These are phyloP conservation scores for Maniola hyperantus DNA, from an alignment of 2,888 invertebrate genomes.

Conservation along the genomic window DNA sequence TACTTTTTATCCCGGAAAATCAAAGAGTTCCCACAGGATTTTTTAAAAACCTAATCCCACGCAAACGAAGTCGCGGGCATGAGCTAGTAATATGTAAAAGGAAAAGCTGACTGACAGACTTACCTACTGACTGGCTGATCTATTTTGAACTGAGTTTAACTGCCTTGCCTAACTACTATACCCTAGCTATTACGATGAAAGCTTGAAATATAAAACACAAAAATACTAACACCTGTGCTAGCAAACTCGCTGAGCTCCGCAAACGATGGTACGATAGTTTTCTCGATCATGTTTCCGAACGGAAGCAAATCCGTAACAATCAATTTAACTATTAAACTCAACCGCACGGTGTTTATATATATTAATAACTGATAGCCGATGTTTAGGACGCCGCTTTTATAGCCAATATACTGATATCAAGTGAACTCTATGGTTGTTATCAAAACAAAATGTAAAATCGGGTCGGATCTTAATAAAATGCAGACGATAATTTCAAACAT, in stretches of 20 bases:
- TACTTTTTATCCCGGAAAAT: too few relatives aligned
- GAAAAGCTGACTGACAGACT: too few relatives aligned
- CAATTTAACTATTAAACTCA: not conserved
- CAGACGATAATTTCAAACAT: conserved; percentile 5
- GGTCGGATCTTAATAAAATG: not conserved
- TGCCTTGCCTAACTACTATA: too few relatives aligned
- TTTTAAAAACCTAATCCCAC: too few relatives aligned
- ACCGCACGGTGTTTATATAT: conserved; percentile 26
- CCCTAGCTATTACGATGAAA: too few relatives aligned
- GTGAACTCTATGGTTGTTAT: conserved; percentile 27
- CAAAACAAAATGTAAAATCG: conserved; percentile 26
- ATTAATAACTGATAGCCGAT: conserved; percentile 27
- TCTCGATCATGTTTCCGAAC: conserved; percentile 55
- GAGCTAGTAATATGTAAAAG: too few relatives aligned
- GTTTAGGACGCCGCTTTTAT: conserved; percentile 25
- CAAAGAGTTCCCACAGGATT: too few relatives aligned
- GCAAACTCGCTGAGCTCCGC: conserved; percentile 76
- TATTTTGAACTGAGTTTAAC: too few relatives aligned
- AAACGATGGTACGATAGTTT: conserved; percentile 55
- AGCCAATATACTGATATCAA: conserved; percentile 25
- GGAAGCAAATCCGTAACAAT: not conserved
- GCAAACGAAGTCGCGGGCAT: too few relatives aligned
- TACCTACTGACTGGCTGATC: too few relatives aligned
- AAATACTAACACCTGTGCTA: conserved; percentile 64
- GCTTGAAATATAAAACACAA: not conserved